Evolutionary conservation across 1,140 invertebrate genomes (phyloP), one percentile per base, ranked within the genome.

Genomic region (Dufourea novaeangliae): DNA sequence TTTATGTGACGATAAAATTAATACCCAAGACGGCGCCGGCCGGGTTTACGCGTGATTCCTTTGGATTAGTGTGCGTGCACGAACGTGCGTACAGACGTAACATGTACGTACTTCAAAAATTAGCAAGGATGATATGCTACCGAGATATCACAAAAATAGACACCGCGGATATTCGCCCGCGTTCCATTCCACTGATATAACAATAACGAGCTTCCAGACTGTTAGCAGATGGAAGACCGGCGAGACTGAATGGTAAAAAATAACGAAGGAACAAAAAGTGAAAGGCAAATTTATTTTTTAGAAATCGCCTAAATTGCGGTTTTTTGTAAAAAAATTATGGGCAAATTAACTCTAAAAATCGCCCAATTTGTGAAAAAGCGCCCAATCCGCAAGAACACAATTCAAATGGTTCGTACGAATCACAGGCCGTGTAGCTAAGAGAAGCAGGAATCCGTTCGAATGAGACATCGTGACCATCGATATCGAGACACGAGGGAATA

Each of bases 121-220:
- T 56, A 39, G n/a, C 1, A 32, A 3, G 17, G 37, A 22, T 25
- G 54, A 44, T 59, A 29, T 44, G 44, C 20, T 12, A 6, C 5
- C 8, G 32, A 27, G 32, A 69, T 37, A 69, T 29, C 20, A 14
- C 25, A 20, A 39, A 69, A 69, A 54, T 69, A 56, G 22, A 37
- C 50, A 3, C 11, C 17, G 12, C 11, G 20, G 32, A 37, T 25
- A 56, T 56, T 56, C 25, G 34, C 10, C 4, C 52, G 6, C n/a
- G 8, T 54, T 37, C 22, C 32, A 37, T 37, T 22, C 52, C 10
- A 39, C 50, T 29, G 32, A 69, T 39, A 56, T 3, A 69, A n/a
- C 22, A 12, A 39, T 14, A 25, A 69, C n/a, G 34, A 62, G 34
- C 27, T 7, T n/a, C 22, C 17, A 17, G 3, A 54, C 12, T 0